Percentiles rank a stretch among this genome's conserved stretches.
Evolutionary conservation across 2,888 invertebrate genomes (phyloP).

Genomic region (Lasioglossum villosulum): DNA sequence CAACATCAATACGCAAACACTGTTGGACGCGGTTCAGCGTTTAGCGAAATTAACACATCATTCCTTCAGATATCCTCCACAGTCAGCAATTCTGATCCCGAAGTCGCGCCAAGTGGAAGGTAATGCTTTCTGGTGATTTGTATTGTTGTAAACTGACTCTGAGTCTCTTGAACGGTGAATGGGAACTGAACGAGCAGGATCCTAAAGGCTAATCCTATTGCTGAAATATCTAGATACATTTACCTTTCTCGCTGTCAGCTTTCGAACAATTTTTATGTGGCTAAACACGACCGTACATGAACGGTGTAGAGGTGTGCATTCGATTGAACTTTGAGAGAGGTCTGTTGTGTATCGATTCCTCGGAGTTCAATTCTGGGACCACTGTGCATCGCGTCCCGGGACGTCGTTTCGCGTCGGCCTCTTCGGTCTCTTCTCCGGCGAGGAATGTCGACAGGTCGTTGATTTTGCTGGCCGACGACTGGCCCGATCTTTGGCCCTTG

Average conservation of each 20-base stretch:
- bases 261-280: not conserved
- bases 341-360: not conserved
- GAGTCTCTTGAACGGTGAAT: not conserved
- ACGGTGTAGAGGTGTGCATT: not conserved
- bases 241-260: not conserved
- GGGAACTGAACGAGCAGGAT: not conserved
- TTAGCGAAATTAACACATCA: not conserved
- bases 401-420: not conserved
- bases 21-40: conserved; percentile 13
- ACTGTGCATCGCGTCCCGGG: conserved; percentile 69
- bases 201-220: not conserved
- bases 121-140: not conserved
- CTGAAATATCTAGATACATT: not conserved
- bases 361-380: conserved; percentile 36
- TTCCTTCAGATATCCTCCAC: not conserved
- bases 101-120: conserved; percentile 1
- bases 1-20: conserved; percentile 17
- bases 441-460: conserved; percentile 79
- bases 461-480: conserved; percentile 68
- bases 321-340: not conserved
- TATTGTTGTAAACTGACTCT: not conserved
- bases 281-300: not conserved
- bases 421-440: conserved; percentile 32
- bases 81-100: not conserved
- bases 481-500: conserved; percentile 76